These are phyloP conservation scores for Gila robusta DNA, from an alignment of 2,797 vertebrate species.

Conservation along the genomic window DNA sequence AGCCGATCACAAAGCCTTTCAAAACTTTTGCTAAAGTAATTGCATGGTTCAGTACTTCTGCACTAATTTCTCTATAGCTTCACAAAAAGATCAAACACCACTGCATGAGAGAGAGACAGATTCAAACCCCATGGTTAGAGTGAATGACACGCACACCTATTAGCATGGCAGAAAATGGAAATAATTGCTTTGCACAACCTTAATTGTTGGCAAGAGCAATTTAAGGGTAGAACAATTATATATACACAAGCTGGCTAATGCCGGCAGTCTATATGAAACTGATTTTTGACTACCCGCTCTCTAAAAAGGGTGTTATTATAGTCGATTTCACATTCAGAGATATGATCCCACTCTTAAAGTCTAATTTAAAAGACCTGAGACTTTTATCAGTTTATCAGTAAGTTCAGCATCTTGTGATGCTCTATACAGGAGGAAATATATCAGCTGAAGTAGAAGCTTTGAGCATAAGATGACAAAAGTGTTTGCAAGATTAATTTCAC, in stretches of 20 bases:
- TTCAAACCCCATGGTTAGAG: constrained; percentile 57
- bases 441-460: constrained; percentile 1
- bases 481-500: not conserved
- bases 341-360: constrained; percentile 61
- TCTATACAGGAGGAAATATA: not conserved
- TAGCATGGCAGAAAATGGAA: constrained; percentile 65
- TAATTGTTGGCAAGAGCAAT: constrained; percentile 67
- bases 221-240: constrained; percentile 60
- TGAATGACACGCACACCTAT: constrained; percentile 65
- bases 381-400: constrained; percentile 49
- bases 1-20: constrained; percentile 53
- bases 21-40: constrained; percentile 52
- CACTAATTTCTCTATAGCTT: constrained; percentile 52
- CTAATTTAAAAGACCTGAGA: constrained; percentile 54
- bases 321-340: constrained; percentile 51
- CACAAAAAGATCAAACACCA: constrained; percentile 42
- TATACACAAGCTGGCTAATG: constrained; percentile 61
- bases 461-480: not conserved
- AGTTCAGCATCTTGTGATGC: constrained; percentile 1
- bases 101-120: constrained; percentile 43
- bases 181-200: constrained; percentile 65
- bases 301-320: constrained; percentile 64
- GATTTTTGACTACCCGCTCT: constrained; percentile 57
- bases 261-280: constrained; percentile 53
- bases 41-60: constrained; percentile 44